Evolutionary conservation across 2,113 vertebrate genomes (phyloP).

Genomic region (Fregetta grallaria): DNA sequence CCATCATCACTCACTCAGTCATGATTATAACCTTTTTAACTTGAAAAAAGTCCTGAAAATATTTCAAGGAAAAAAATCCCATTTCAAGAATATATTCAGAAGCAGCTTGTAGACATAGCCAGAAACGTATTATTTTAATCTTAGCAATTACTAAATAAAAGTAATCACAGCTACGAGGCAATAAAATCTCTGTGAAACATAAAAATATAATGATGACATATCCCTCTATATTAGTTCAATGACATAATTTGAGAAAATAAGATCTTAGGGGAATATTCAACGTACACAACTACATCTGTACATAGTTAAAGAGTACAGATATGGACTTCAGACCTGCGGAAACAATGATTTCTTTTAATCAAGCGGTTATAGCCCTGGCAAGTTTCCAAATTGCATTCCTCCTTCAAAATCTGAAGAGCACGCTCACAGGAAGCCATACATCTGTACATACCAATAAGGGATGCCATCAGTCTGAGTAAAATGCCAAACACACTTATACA

Average conservation of each 20-base stretch:
- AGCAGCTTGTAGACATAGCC: background rate
- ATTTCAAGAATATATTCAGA: background rate
- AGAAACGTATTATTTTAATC: background rate
- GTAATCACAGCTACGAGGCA: background rate
- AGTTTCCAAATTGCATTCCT: background rate
- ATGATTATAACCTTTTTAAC: background rate
- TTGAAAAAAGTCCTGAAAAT: background rate
- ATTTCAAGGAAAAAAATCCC: background rate
- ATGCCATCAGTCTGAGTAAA: background rate
- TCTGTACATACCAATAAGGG: background rate
- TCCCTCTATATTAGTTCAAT: background rate
- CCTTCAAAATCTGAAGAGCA: background rate
- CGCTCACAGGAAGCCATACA: background rate
- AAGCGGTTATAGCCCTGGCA: background rate
- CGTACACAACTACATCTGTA: background rate
- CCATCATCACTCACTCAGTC: background rate
- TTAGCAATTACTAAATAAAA: conserved; percentile 27
- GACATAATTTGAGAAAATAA: background rate
- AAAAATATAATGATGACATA: background rate
- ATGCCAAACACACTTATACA: background rate
- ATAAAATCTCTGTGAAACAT: background rate
- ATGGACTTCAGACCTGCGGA: background rate
- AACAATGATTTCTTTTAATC: background rate
- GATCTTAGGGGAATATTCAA: background rate
- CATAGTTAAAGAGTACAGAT: background rate